phyloP scores from a whole-genome alignment of 2,113 vertebrate genomes.

The Toxostoma redivivum region DNA sequence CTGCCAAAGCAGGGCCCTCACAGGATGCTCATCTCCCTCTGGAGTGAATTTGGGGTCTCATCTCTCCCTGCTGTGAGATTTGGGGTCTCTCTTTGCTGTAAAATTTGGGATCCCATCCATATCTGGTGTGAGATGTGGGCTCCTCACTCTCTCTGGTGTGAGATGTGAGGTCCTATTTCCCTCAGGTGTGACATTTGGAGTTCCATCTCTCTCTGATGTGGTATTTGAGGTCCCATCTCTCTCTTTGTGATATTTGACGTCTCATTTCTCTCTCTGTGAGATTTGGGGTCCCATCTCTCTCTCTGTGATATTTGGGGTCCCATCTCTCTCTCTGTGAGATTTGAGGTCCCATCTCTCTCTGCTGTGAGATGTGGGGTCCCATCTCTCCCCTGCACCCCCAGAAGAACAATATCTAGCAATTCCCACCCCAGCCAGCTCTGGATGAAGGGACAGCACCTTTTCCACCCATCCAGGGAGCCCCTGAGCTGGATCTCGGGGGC shows the following conservation, averaged over 20 bases:
- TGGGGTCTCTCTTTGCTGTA: too few relatives aligned
- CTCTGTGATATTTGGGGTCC: fast-evolving
- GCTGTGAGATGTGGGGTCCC: background rate
- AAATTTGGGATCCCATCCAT: background rate
- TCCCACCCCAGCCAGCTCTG: background rate
- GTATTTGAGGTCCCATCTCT: fast-evolving
- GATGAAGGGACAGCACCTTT: background rate
- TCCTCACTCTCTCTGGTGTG: too few relatives aligned
- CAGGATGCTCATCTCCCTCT: background rate
- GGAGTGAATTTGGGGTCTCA: too few relatives aligned
- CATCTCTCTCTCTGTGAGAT: too few relatives aligned
- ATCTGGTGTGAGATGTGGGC: too few relatives aligned
- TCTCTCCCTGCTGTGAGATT: too few relatives aligned
- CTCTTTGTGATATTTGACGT: background rate
- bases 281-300: background rate
- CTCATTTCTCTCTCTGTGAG: background rate
- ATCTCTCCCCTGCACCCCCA: background rate
- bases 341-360: background rate
- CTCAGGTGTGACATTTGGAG: fast-evolving
- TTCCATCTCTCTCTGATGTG: background rate
- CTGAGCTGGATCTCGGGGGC: fast-evolving
- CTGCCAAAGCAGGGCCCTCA: background rate
- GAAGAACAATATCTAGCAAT: background rate
- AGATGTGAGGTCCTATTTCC: background rate
- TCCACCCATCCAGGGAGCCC: background rate